phyloP scores from a whole-genome alignment of 2,888 invertebrate genomes.

The Agriopis leucophaearia region DNA sequence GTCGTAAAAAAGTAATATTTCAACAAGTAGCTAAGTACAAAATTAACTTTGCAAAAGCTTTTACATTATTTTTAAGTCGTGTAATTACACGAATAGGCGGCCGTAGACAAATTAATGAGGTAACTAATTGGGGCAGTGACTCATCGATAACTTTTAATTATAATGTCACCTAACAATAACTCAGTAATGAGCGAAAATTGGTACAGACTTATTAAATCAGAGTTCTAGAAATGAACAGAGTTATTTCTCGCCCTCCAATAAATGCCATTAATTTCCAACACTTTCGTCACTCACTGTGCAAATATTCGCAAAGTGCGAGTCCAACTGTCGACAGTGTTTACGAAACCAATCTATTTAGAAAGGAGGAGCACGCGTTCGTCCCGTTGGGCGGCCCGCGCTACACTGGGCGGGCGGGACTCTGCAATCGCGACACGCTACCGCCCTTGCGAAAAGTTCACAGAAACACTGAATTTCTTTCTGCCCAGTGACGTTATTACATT shows the following conservation, averaged over 20 bases:
- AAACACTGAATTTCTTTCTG: conserved; percentile 71
- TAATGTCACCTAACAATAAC: conserved; percentile 23
- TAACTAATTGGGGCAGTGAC: conserved; percentile 23
- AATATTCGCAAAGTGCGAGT: conserved; percentile 47
- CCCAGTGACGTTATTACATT: conserved; percentile 70
- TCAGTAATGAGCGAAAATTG: background rate
- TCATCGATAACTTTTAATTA: conserved; percentile 28
- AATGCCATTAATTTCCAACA: conserved; percentile 27
- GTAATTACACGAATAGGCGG: conserved; percentile 4
- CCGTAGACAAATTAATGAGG: conserved; percentile 11
- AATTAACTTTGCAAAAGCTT: background rate
- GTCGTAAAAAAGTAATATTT: too few relatives aligned
- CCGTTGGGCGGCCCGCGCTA: conserved; percentile 71
- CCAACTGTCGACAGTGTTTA: conserved; percentile 58
- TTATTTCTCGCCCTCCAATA: conserved; percentile 24
- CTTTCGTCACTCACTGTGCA: conserved; percentile 54
- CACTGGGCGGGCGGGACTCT: conserved; percentile 77
- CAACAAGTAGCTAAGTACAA: too few relatives aligned
- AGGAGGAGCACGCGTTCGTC: conserved; percentile 63
- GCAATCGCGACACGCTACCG: conserved; percentile 52
- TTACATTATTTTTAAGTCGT: background rate
- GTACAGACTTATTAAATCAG: background rate
- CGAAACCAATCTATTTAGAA: conserved; percentile 51
- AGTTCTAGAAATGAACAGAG: background rate
- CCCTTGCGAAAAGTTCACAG: conserved; percentile 82